Evolutionary conservation across 2,113 vertebrate species (phyloP), one percentile per base, ranked within the genome.

Genomic region (Campylomormyrus tamandua): DNA sequence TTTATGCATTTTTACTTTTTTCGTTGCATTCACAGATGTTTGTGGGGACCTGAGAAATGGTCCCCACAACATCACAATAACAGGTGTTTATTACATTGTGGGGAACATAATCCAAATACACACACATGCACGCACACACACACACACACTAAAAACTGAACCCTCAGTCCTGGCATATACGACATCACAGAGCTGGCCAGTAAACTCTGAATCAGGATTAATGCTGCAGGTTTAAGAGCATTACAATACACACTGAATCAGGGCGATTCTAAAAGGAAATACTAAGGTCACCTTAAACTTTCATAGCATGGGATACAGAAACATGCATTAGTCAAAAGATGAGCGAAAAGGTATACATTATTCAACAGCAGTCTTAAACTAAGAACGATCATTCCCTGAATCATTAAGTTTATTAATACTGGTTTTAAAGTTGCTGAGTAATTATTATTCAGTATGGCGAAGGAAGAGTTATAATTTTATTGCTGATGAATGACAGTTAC

Each of bases 331-430:
- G 88, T 80, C 46, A 49, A 77, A 89, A 50, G 24, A 31, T 86
- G n/a, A 49, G 21, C 15, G 39, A 45, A 86, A 21, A 48, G 5
- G n/a, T 50, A 13, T 49, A 50, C 42, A 86, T 86, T 50, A 86
- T 86, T 86, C 83, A 86, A 86, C 19, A 11, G n/a, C 9, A 19
- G 46, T 27, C 31, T 89, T 52, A 77, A 89, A 89, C 66, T 49
- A 80, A 31, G 45, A 50, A 31, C 4, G 46, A 86, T 86, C 48
- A 86, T 86, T 86, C 83, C 45, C 4, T 86, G 88, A 89, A 89
- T 35, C 88, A 70, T 74, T 89, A 74, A 17, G 27, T 89, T 89
- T 52, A 89, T 89, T 48, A 89, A 52, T 31, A 77, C n/a, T 89
- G 42, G 48, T 87, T 87, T 87, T 86, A 27, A 85, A 48, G 45